Base-by-base conservation (phyloP, 2,797 vertebrate species). In the Oryzias dopingdopingensis region DNA sequence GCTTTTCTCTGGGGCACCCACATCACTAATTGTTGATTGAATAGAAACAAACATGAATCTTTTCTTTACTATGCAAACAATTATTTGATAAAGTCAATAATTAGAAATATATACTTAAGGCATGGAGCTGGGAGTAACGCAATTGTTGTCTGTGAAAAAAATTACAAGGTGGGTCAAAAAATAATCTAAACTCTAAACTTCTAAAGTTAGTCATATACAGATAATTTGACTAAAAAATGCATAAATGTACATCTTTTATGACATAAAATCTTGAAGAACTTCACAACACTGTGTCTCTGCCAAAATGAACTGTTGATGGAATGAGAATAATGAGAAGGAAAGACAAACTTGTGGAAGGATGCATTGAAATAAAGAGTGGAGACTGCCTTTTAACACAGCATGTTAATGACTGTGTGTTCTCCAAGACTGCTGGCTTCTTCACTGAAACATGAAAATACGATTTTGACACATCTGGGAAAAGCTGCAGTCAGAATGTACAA, bases 1-100 rank as follows among this genome's bases (percentile, higher is more conserved):
- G 37, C 48, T 62, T 51, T 53, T 67, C 77, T 77, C 65, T 3
- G 48, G 61, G 50, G 61, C 62, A 56, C 76, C 62, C 49, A 69
- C 62, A 70, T 55, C 73, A 42, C 72, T 63, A 56, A 57, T 70
- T 49, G 80, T 67, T 77, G 78, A 84, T 86, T 87, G 76, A 85
- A 86, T 64, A 86, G 84, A 83, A 82, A 85, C 77, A 85, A 83
- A 82, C 77, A 72, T 85, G 79, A 86, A 72, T 83, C 70, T 42
- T 76, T 87, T 74, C 52, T 72, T 53, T 76, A 62, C 84, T 78
- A 69, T 1, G 1, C 82, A 74, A 63, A 74, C 85, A 78, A 79
- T 64, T 68, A 86, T 88, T 89, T 90, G 86, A 91, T 91, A 84
- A 89, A 89, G 83, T 80, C 78, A 87, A 90, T 89, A 89, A 91